These are phyloP conservation scores for Gorsachius goisagi DNA, from an alignment of 2,113 vertebrate genomes.

Conservation along the genomic window DNA sequence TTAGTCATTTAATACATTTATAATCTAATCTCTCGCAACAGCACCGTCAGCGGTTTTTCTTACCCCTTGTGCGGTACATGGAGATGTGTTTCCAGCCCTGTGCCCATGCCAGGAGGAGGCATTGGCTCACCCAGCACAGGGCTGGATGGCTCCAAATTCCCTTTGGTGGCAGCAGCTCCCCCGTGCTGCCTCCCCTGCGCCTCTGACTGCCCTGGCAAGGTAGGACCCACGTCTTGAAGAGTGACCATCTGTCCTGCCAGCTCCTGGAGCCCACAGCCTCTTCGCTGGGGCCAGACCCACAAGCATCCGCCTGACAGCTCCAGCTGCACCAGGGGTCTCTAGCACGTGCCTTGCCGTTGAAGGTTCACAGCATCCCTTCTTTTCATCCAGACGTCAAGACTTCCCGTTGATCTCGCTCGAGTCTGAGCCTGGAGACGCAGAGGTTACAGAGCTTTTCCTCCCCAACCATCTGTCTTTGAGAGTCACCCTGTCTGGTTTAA, in stretches of 20 bases:
- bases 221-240: not conserved
- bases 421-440: not conserved
- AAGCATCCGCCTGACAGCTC: not conserved
- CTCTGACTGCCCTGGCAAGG: not conserved
- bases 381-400: not conserved
- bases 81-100: not conserved
- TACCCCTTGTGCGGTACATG: not conserved
- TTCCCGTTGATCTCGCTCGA: accelerated
- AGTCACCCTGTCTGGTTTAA: not conserved
- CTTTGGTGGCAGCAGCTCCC: not conserved
- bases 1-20: not conserved
- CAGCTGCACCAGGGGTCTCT: not conserved
- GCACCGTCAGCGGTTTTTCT: not conserved
- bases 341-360: accelerated
- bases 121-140: not conserved
- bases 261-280: not conserved
- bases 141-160: not conserved
- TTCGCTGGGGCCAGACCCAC: not conserved
- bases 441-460: not conserved
- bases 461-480: not conserved
- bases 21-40: not conserved
- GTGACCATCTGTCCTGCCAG: not conserved
- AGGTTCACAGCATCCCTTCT: not conserved
- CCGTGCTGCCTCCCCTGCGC: not conserved
- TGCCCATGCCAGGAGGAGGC: not conserved